These are phyloP conservation scores for Sinocyclocheilus rhinocerous DNA, from an alignment of 2,113 vertebrate genomes.

Conservation along the genomic window DNA sequence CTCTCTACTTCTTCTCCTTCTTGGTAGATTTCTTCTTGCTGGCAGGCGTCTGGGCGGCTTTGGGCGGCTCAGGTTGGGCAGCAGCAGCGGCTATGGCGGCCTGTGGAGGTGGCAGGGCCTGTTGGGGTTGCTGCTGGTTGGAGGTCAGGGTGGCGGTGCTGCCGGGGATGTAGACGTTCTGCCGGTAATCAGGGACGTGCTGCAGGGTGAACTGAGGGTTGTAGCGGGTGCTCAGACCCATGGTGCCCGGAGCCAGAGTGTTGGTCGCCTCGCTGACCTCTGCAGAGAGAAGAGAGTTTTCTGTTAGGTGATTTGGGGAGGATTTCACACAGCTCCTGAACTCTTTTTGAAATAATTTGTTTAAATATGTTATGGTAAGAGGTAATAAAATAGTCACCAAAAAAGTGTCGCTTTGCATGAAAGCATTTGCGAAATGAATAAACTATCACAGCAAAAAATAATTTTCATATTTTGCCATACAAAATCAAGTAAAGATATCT, in stretches of 20 bases:
- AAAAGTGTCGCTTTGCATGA: background rate
- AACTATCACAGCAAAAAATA: too few species aligned
- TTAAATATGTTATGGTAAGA: background rate
- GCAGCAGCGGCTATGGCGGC: constrained; percentile 40
- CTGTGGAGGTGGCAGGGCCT: constrained; percentile 76
- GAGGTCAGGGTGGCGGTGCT: constrained; percentile 91
- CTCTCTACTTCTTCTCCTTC: constrained; percentile 94
- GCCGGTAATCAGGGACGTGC: constrained; percentile 95
- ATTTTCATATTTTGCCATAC: too few species aligned
- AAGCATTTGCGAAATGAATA: background rate
- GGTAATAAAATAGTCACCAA: background rate
- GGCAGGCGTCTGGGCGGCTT: constrained; percentile 79
- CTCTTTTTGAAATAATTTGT: background rate
- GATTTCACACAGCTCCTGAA: background rate
- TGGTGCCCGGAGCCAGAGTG: constrained; percentile 88
- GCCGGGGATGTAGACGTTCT: constrained; percentile 98
- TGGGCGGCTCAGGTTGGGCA: constrained; percentile 76
- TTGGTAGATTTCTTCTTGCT: constrained; percentile 99
- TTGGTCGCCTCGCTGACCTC: constrained; percentile 90
- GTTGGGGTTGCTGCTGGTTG: constrained; percentile 81
- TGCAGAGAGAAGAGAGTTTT: constrained; percentile 61
- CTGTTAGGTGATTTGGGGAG: background rate
- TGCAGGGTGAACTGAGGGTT: constrained; percentile 97
- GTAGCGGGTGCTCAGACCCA: constrained; percentile 94
- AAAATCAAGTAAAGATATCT: too few species aligned